Conservation (phyloP, 2,113 vertebrate genomes). For the Caloenas nicobarica region DNA sequence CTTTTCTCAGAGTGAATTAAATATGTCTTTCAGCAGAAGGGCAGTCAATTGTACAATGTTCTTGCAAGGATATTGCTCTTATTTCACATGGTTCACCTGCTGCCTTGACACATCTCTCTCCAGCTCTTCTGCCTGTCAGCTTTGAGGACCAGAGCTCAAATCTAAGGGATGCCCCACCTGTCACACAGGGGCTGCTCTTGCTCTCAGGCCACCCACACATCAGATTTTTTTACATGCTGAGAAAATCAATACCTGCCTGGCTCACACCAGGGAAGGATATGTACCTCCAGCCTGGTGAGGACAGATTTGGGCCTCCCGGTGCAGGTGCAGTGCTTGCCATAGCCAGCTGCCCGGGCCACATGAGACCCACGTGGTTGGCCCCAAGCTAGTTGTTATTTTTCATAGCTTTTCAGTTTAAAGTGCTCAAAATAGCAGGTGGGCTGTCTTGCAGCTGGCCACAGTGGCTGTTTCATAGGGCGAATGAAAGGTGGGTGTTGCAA, state of each 20-base stretch:
- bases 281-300: rapidly evolving
- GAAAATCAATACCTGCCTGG: background rate
- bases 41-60: background rate
- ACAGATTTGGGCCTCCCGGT: rapidly evolving
- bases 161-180: too few relatives aligned
- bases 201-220: background rate
- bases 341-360: background rate
- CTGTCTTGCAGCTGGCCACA: background rate
- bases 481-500: background rate
- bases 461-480: background rate
- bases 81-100: background rate
- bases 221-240: background rate
- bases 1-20: background rate
- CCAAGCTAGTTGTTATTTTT: background rate
- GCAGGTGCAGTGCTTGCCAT: rapidly evolving
- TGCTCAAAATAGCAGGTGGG: background rate
- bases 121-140: rapidly evolving
- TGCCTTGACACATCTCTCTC: background rate
- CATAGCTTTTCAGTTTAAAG: background rate
- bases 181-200: background rate
- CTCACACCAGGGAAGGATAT: background rate
- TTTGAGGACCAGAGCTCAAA: background rate
- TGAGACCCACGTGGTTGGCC: background rate
- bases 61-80: background rate
- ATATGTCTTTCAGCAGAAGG: background rate